A percentile compares a stretch with the other conserved stretches of the same genome.
These are phyloP conservation scores for Eupithecia tripunctaria DNA, from an alignment of 2,888 invertebrate species.

Conservation along the genomic window DNA sequence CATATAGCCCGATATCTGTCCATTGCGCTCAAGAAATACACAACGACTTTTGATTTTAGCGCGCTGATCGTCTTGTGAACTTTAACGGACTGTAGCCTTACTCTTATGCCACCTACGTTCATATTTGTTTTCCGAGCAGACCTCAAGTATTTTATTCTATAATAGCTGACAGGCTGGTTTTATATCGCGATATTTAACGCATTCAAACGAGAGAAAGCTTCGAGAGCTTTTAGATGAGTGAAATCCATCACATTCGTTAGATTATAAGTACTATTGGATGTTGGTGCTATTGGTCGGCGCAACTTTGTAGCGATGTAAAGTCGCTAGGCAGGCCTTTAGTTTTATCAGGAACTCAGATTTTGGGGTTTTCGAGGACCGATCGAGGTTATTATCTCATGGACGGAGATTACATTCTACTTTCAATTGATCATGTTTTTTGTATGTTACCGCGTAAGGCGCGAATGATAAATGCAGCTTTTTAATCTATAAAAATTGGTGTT, in stretches of 20 bases:
- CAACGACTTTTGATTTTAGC: too few relatives aligned
- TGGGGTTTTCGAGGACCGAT: slow-evolving; percentile 42
- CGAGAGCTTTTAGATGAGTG: background rate
- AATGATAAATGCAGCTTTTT: background rate
- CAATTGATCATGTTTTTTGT: slow-evolving; percentile 29
- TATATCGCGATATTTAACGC: background rate
- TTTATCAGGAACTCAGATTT: slow-evolving; percentile 34
- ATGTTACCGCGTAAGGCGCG: slow-evolving; percentile 20
- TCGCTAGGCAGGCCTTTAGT: slow-evolving; percentile 14
- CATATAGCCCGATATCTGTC: too few relatives aligned
- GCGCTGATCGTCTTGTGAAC: too few relatives aligned
- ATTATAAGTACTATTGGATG: too few relatives aligned
- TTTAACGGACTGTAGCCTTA: too few relatives aligned
- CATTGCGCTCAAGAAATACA: too few relatives aligned
- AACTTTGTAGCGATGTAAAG: slow-evolving; percentile 27
- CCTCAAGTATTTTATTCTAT: background rate
- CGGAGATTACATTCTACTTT: slow-evolving; percentile 65
- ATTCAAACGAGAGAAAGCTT: background rate
- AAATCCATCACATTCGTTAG: background rate
- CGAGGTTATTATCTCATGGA: slow-evolving; percentile 71
- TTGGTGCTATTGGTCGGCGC: background rate
- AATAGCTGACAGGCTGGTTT: background rate
- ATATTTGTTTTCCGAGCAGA: background rate
- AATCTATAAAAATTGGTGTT: slow-evolving; percentile 35
- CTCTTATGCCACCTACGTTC: background rate